Base-by-base conservation (phyloP, 2,888 invertebrate species). In the Prostheceraeus crozeri region DNA sequence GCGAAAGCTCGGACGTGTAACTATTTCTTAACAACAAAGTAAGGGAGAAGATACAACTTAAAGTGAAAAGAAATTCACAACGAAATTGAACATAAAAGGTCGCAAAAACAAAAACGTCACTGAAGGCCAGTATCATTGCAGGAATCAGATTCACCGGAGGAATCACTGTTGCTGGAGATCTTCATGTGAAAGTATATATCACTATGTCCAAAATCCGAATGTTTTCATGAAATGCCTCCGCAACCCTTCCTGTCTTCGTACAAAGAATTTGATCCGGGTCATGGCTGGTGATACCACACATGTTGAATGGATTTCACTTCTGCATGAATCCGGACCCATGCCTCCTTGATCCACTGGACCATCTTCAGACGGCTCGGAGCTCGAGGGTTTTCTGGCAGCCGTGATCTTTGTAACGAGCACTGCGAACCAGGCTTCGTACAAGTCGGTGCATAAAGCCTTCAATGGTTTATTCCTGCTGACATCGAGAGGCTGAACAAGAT, bases 161-260 rank as follows among this genome's bases (percentile, higher is more conserved):
- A n/a, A n/a, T n/a, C n/a, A n/a, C n/a, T n/a, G n/a, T n/a, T n/a
- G n/a, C n/a, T n/a, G n/a, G n/a, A n/a, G n/a, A n/a, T n/a, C n/a
- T n/a, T n/a, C n/a, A n/a, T n/a, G n/a, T n/a, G n/a, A n/a, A n/a
- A n/a, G n/a, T n/a, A n/a, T n/a, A n/a, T n/a, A n/a, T n/a, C n/a
- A n/a, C n/a, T n/a, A n/a, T n/a, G n/a, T n/a, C n/a, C n/a, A n/a
- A n/a, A n/a, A n/a, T n/a, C n/a, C n/a, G n/a, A n/a, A n/a, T n/a
- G n/a, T n/a, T n/a, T n/a, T n/a, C n/a, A n/a, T n/a, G n/a, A n/a
- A n/a, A n/a, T n/a, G n/a, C 45, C 45, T 40, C 45, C n/a, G 45
- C 45, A 40, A 40, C 19, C n/a, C 45, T 19, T 14, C 45, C 45
- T 40, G n/a, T n/a, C 45, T 40, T 40, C 19, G 45, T 40, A n/a